A percentile compares a stretch with the other conserved stretches of the same genome.
phyloP scores from a whole-genome alignment of 2,113 vertebrate genomes.

The Melanerpes formicivorus region DNA sequence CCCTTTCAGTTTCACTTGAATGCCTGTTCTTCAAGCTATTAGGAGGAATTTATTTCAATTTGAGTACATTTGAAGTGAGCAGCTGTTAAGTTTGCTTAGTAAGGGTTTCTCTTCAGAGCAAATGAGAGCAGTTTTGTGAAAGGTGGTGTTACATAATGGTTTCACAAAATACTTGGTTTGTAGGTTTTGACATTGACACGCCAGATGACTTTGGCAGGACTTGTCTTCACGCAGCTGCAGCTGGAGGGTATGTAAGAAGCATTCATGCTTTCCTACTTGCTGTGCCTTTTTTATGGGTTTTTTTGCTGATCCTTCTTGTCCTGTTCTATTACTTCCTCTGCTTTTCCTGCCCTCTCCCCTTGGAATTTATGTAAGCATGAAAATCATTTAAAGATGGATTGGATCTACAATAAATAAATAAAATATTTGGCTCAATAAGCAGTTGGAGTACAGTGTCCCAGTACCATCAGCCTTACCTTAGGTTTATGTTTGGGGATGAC shows the following conservation, averaged over 20 bases:
- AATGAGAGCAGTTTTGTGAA: neutral
- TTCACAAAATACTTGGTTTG: constrained; percentile 45
- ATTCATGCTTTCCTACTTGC: neutral
- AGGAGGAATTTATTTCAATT: neutral
- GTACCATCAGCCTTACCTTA: neutral
- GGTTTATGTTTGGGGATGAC: neutral
- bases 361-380: neutral
- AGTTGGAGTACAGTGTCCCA: constrained; percentile 13
- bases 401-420: neutral
- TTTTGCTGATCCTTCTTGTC: neutral
- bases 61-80: neutral
- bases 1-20: neutral
- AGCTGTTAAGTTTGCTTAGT: neutral
- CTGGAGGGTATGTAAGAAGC: constrained; percentile 90
- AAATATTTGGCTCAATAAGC: neutral
- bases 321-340: neutral
- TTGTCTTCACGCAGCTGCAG: constrained; percentile 98
- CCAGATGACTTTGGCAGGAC: constrained; percentile 98
- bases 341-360: neutral
- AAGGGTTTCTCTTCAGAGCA: neutral
- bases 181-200: constrained; percentile 98
- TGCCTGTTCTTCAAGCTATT: neutral
- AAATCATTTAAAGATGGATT: constrained; percentile 16
- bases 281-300: neutral
- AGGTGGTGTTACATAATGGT: neutral